phyloP scores from a whole-genome alignment of 1,140 invertebrate species.

The Ceratosolen solmsi region DNA sequence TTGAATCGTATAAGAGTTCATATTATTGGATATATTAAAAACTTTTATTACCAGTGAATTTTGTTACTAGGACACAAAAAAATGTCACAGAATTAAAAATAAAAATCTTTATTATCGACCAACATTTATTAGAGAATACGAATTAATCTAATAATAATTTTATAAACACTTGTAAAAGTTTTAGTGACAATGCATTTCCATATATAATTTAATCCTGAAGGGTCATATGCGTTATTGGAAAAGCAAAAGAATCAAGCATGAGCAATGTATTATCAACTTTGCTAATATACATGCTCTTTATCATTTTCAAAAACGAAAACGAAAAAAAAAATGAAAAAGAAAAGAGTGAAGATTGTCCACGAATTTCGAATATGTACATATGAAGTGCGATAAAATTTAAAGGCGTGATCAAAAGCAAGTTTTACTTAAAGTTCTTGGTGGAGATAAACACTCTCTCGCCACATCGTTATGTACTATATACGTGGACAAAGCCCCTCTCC shows the following conservation, averaged over 20 bases:
- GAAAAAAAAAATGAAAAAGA: not conserved
- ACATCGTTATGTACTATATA: not conserved
- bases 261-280: not conserved
- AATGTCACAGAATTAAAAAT: not conserved
- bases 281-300: not conserved
- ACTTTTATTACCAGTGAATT: not conserved
- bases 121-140: not conserved
- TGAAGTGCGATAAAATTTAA: constrained; percentile 33
- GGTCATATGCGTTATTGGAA: not conserved
- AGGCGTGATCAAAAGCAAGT: constrained; percentile 12
- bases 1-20: too few species aligned
- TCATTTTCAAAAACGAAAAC: too few species aligned
- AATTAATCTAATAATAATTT: not conserved
- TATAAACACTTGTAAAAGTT: not conserved
- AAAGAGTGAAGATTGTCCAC: not conserved
- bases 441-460: constrained; percentile 8
- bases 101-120: not conserved
- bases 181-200: not conserved
- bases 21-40: too few species aligned
- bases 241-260: not conserved
- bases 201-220: not conserved
- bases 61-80: not conserved
- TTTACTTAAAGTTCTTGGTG: constrained; percentile 31
- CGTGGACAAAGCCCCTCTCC: not conserved
- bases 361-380: constrained; percentile 4